phyloP scores from a whole-genome alignment of 2,797 vertebrate genomes.

The Eospalax fontanierii region DNA sequence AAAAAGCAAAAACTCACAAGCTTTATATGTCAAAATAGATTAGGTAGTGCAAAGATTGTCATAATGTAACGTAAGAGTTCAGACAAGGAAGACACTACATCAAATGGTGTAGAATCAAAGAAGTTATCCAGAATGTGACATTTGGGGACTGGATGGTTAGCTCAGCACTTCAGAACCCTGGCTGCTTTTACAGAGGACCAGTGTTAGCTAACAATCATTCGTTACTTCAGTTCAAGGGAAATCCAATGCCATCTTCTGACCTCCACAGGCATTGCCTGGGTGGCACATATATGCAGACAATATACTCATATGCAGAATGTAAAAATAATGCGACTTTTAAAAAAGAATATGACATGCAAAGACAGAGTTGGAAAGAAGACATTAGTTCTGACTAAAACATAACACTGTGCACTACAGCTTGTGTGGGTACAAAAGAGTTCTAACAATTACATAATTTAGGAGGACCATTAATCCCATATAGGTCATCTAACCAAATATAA shows the following conservation, averaged over 20 bases:
- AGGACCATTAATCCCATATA: neutral
- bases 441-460: neutral
- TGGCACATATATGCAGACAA: too few species aligned
- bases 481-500: neutral
- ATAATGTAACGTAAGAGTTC: neutral
- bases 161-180: too few species aligned
- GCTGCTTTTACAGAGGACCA: too few species aligned
- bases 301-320: too few species aligned
- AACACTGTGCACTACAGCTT: neutral
- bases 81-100: neutral
- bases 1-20: slow-evolving; percentile 6
- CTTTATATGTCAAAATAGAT: slow-evolving; percentile 24
- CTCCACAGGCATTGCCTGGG: too few species aligned
- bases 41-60: neutral
- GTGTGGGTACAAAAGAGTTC: neutral
- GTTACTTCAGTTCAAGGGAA: too few species aligned
- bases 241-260: too few species aligned
- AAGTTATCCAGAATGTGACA: neutral
- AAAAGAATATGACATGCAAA: neutral
- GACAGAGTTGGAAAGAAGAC: too few species aligned
- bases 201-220: too few species aligned
- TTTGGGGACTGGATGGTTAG: too few species aligned
- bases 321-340: too few species aligned
- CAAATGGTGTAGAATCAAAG: neutral
- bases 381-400: slow-evolving; percentile 38